Conservation (phyloP, 2,888 invertebrate genomes). For the Dendrolimus pini region DNA sequence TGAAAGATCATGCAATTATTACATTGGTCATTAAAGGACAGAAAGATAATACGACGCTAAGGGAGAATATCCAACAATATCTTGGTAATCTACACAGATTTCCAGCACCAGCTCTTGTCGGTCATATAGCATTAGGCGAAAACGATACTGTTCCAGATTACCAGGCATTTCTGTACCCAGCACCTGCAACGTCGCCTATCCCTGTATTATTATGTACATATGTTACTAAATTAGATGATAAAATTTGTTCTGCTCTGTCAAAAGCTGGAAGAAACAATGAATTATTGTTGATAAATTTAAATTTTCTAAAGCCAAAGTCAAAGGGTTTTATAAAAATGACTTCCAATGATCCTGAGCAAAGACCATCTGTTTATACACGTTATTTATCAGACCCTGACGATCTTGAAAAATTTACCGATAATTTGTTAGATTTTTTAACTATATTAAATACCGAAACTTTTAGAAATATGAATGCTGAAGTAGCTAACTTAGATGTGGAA, state of each 20-base stretch:
- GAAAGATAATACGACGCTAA: constrained; percentile 12
- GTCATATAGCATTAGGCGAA: constrained; percentile 24
- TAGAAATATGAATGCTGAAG: constrained; percentile 18
- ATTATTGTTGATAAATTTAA: constrained; percentile 15
- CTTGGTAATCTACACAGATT: constrained; percentile 19
- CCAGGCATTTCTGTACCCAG: constrained; percentile 25
- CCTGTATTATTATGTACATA: constrained; percentile 21
- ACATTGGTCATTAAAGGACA: constrained; percentile 20
- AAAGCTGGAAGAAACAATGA: constrained; percentile 17
- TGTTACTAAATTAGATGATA: constrained; percentile 14
- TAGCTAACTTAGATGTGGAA: constrained; percentile 16
- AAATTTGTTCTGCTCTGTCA: constrained; percentile 21
- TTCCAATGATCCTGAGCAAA: constrained; percentile 23
- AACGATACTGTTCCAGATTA: constrained; percentile 35
- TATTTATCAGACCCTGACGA: constrained; percentile 25
- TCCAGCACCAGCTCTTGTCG: constrained; percentile 28
- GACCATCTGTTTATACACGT: constrained; percentile 24
- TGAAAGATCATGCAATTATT: constrained; percentile 31
- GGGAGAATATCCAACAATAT: constrained; percentile 19
- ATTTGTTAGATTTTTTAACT: constrained; percentile 21
- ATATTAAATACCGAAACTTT: constrained; percentile 28
- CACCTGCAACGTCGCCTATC: constrained; percentile 21
- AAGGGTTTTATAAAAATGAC: constrained; percentile 28
- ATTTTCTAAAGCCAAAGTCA: constrained; percentile 32
- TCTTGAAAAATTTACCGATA: constrained; percentile 21